Evolutionary conservation across 2,888 invertebrate species (phyloP), one percentile per base, ranked within the genome.

Genomic region (Mycogona germanica): DNA sequence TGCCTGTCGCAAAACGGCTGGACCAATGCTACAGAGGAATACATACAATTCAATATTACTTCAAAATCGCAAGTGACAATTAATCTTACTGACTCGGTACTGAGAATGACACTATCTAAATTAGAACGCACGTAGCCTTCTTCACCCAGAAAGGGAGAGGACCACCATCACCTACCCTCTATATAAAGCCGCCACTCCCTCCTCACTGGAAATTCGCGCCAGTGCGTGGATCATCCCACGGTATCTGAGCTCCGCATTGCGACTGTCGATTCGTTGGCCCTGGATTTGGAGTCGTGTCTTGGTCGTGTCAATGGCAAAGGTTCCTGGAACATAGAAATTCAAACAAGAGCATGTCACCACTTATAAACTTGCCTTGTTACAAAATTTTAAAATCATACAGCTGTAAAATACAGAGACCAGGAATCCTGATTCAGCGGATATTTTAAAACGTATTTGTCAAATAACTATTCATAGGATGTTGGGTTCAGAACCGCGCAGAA

Each of bases 291-390:
- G 78, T 61, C 93, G 78, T 19, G 92, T 93, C 74, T 95, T 95
- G 23, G 92, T 87, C 29, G 91, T 88, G 70, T 95, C 95, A 62
- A 95, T 85, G n/a, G 93, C 93, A 74, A 93, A 95, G 38, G 93
- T 95, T 61, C 68, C 92, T 92, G 14, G 19, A 26, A 44, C 12
- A 21, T n/a, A n/a, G n/a, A n/a, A n/a, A n/a, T n/a, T n/a, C n/a
- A n/a, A n/a, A n/a, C n/a, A n/a, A n/a, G n/a, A n/a, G n/a, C n/a
- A n/a, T n/a, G n/a, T n/a, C n/a, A n/a, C n/a, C n/a, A n/a, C n/a
- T n/a, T n/a, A n/a, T n/a, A n/a, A n/a, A n/a, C n/a, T n/a, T n/a
- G n/a, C n/a, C n/a, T n/a, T n/a, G n/a, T n/a, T n/a, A n/a, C n/a
- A n/a, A n/a, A n/a, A n/a, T n/a, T n/a, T n/a, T n/a, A n/a, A n/a